Evolutionary conservation across 1,140 invertebrate genomes (phyloP).

Genomic region (Conus betulinus): DNA sequence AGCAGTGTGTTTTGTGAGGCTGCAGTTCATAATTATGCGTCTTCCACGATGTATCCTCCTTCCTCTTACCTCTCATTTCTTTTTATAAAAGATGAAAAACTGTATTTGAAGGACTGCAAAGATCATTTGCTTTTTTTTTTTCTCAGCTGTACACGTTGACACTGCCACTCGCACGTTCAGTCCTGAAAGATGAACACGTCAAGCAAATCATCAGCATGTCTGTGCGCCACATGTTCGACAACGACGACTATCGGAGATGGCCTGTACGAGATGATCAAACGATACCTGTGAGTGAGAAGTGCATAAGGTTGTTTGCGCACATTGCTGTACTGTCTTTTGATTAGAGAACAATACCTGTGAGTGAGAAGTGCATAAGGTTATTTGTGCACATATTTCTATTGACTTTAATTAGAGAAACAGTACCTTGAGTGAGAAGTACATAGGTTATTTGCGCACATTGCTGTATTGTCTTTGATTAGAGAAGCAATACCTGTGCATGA

Average conservation of each 20-base stretch:
- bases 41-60: too few species aligned
- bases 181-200: slow-evolving; percentile 30
- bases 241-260: slow-evolving; percentile 33
- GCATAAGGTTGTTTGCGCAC: neutral
- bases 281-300: slow-evolving; percentile 39
- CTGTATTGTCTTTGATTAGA: neutral
- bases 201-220: slow-evolving; percentile 34
- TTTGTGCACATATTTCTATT: too few species aligned
- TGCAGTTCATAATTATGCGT: too few species aligned
- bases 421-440: slow-evolving; percentile 33
- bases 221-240: slow-evolving; percentile 42
- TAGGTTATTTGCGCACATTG: neutral
- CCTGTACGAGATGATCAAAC: slow-evolving; percentile 38
- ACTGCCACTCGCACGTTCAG: neutral
- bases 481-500: neutral
- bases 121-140: neutral
- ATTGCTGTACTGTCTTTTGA: neutral
- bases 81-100: too few species aligned
- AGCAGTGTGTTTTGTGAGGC: too few species aligned
- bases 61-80: too few species aligned
- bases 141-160: slow-evolving; percentile 48
- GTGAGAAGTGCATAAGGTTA: too few species aligned
- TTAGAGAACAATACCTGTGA: neutral
- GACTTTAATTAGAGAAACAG: neutral
- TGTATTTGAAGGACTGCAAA: too few species aligned